Conservation (phyloP, 2,888 invertebrate genomes). For the Coleophora deauratella region DNA sequence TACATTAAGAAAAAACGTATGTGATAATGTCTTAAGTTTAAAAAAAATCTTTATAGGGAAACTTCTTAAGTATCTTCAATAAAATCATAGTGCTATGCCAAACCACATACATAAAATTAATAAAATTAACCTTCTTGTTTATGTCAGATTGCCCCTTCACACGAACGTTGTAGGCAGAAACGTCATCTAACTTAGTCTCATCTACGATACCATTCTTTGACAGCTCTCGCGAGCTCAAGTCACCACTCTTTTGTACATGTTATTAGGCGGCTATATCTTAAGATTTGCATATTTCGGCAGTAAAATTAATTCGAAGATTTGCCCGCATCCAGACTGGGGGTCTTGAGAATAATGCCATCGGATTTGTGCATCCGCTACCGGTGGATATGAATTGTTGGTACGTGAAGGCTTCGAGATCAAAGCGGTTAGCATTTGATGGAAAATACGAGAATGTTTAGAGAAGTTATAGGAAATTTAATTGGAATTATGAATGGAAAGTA, state of each 20-base stretch:
- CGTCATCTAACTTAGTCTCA: background rate
- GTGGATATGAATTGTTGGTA: constrained; percentile 42
- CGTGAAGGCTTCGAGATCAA: constrained; percentile 3
- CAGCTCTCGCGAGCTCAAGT: constrained; percentile 48
- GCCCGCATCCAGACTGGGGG: constrained; percentile 52
- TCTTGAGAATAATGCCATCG: constrained; percentile 52
- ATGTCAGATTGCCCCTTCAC: too few species aligned
- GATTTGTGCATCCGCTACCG: constrained; percentile 61
- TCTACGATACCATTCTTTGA: constrained; percentile 26
- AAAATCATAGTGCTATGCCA: too few species aligned
- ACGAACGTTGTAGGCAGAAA: background rate
- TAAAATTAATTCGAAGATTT: constrained; percentile 77
- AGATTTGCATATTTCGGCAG: constrained; percentile 74
- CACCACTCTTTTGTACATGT: constrained; percentile 75
- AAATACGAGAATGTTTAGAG: too few species aligned
- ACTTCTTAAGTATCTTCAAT: too few species aligned
- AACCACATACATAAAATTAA: too few species aligned
- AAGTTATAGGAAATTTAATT: too few species aligned
- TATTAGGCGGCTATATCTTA: constrained; percentile 71
- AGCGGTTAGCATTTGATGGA: background rate
- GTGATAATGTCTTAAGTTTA: too few species aligned
- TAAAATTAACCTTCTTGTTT: too few species aligned
- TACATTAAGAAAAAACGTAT: too few species aligned
- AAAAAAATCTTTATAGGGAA: too few species aligned
- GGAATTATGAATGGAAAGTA: too few species aligned